Base-by-base conservation (phyloP, 2,888 invertebrate species). In the Trissoscelio sp. region DNA sequence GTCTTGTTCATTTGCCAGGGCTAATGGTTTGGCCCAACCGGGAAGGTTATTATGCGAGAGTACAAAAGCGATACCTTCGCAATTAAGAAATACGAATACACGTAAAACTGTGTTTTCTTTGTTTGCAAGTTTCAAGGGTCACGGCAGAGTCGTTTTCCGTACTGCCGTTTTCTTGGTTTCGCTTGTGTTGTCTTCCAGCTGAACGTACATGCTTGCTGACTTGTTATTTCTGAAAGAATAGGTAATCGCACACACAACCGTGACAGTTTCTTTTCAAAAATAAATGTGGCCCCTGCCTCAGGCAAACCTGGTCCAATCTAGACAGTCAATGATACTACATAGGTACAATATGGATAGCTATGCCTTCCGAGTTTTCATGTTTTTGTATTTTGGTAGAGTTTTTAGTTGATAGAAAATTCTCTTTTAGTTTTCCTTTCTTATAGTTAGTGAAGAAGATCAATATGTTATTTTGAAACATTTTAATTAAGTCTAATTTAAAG, bases 11-110 rank as follows among this genome's bases (percentile, higher is more conserved):
- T 87, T 87, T 85, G 79, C 79, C 79, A 58, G 67, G 80, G 73
- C 83, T 84, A 86, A 86, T 87, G 86, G 86, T 86, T 89, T 72
- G 86, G 55, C 79, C 66, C 62, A 81, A 84, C 87, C 85, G 87
- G 87, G 85, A 79, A 86, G 87, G 86, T 90, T 89, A 91, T 91
- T 90, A 88, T 88, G 87, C 88, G 84, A 64, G 86, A 88, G 86
- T 85, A 90, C 89, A 90, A 90, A 90, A 88, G 89, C 89, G 88
- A 90, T 89, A 89, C 88, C 86, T 88, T 88, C 83, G 89, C 89
- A 90, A 89, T 90, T 89, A 90, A 88, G 88, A 82, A 83, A 80
- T 78, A 83, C 82, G 80, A 75, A 75, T 78, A 79, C 82, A 77
- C 73, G 78, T 79, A 79, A 28, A 84, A 70, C 82, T 64, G 60